phyloP scores from a whole-genome alignment of 2,113 vertebrate species.

The Eonycteris spelaea region DNA sequence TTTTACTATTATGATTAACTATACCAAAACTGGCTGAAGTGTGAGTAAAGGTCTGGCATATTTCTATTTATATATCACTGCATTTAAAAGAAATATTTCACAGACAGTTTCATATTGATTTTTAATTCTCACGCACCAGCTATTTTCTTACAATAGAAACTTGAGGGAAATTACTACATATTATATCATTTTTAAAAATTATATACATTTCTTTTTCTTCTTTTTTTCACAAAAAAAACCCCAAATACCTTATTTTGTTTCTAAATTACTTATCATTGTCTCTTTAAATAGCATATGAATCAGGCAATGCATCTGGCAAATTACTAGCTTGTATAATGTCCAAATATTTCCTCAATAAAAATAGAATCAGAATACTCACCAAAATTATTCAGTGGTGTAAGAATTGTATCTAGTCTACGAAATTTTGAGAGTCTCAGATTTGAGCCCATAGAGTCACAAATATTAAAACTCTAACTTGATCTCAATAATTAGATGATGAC shows the following conservation, averaged over 20 bases:
- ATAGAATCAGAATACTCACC: conserved; percentile 50
- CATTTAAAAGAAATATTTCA: not conserved
- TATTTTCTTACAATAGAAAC: not conserved
- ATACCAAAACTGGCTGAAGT: not conserved
- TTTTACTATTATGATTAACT: not conserved
- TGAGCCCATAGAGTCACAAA: not conserved
- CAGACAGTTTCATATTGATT: not conserved
- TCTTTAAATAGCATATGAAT: conserved; percentile 60
- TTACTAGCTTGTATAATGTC: conserved; percentile 47
- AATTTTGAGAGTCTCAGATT: not conserved
- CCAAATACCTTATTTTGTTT: conserved; percentile 50
- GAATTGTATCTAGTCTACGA: not conserved
- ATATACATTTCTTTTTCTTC: not conserved
- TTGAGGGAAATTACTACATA: not conserved
- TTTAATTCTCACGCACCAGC: not conserved
- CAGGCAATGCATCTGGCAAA: conserved; percentile 54
- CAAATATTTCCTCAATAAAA: conserved; percentile 58
- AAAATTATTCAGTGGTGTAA: conserved; percentile 44
- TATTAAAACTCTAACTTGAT: not conserved
- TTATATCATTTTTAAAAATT: not conserved
- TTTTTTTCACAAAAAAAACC: not conserved
- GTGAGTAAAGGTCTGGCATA: not conserved
- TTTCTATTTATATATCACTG: not conserved
- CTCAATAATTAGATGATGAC: not conserved
- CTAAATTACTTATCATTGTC: conserved; percentile 38